Base-by-base conservation (phyloP, 2,113 vertebrate genomes). In the Neolamprologus kungweensis region DNA sequence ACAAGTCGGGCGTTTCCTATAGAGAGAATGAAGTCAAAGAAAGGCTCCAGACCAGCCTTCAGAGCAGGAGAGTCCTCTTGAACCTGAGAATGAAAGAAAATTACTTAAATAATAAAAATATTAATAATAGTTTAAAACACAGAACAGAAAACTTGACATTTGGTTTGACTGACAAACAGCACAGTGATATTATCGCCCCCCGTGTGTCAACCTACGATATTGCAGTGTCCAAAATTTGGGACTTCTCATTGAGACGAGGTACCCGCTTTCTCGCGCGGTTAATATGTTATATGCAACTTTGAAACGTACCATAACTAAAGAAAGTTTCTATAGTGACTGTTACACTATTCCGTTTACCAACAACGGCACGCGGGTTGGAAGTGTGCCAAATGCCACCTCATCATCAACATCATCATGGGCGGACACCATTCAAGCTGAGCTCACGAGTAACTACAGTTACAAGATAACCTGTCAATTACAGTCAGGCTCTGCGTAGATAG, bases 11-110 rank as follows among this genome's bases (percentile, higher is more conserved):
- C 96, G 84, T 99, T 97, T 91, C 98, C 98, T 71, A 99, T 98
- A 2, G 98, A 97, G 92, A 98, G 95, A 91, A 99, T 98, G 92
- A 99, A 99, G 93, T 99, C 98, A 89, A 99, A 99, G 94, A 98
- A 99, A 6, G 98, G 98, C 82, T 99, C 98, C 95, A 99, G 94
- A 65, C 98, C 98, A 4, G 97, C 97, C 89, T 92, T 97, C 21
- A 97, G 96, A 35, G 98, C 98, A 1, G 98, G 98, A 0, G 98
- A 99, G 82, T 97, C 97, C 86, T 97, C 97, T 21, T 99, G 98
- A 28, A 99, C 95, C 98, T 99, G 84, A 58, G 73, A 78, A 51
- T 31, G 5, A 51, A 51, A n/a, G 10, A 78, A 50, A 50, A 78
- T 50, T 50, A 78, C 65, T 73, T 23, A 73, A 45, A 73, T 23